Conservation (phyloP, 2,113 vertebrate genomes). For the Eulemur macaco region DNA sequence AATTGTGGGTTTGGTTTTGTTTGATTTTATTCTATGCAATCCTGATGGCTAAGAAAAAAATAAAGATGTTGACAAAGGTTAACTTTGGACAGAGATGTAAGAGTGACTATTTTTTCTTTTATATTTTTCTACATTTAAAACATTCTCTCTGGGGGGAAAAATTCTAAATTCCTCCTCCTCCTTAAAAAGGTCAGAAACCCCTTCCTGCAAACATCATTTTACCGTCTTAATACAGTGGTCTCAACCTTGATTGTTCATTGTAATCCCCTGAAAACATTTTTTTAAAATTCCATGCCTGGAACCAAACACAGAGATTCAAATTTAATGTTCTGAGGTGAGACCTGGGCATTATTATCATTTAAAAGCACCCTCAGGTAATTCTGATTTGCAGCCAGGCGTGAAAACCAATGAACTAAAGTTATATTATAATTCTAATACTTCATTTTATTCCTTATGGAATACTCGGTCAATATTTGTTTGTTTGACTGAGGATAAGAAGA, state of each 20-base stretch:
- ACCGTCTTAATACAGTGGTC: background rate
- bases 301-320: constrained; percentile 3
- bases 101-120: background rate
- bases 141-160: background rate
- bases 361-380: background rate
- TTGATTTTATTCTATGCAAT: background rate
- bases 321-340: background rate
- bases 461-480: background rate
- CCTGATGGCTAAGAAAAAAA: constrained; percentile 7
- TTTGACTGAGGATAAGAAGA: background rate
- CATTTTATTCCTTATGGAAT: constrained; percentile 21
- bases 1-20: background rate
- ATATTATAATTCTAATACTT: background rate
- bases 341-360: background rate
- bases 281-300: background rate
- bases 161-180: background rate
- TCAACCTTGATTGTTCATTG: background rate
- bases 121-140: background rate
- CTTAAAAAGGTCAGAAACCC: constrained; percentile 8
- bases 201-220: background rate
- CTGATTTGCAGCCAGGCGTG: background rate
- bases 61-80: background rate
- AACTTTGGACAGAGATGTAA: background rate
- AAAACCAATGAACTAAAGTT: background rate
- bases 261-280: background rate